Conservation (phyloP, 2,113 vertebrate species). For the Amblyornis subalaris region DNA sequence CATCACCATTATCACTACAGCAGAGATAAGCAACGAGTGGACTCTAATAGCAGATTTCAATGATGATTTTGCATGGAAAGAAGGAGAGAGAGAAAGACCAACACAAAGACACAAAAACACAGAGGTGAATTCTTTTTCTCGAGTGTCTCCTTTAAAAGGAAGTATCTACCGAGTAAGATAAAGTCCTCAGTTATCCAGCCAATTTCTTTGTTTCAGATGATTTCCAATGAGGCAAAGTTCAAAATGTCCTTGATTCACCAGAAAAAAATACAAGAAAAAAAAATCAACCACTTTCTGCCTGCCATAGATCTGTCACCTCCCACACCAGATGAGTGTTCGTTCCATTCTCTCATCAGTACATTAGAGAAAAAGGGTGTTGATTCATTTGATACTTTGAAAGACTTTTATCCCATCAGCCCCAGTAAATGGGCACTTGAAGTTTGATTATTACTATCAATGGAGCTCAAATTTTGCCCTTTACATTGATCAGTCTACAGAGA, state of each 20-base stretch:
- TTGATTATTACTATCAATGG: background rate
- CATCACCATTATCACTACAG: constrained; percentile 6
- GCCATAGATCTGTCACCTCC: background rate
- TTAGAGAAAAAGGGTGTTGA: background rate
- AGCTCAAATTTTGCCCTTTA: background rate
- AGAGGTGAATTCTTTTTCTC: constrained; percentile 58
- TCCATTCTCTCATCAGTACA: background rate
- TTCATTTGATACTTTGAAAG: background rate
- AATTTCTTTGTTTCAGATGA: background rate
- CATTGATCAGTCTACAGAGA: background rate
- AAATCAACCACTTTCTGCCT: background rate
- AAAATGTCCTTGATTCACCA: constrained; percentile 24
- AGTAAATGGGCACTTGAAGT: background rate
- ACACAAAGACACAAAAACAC: constrained; percentile 62
- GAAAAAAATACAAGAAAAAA: background rate
- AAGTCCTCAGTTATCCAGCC: background rate
- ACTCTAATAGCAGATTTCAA: constrained; percentile 58
- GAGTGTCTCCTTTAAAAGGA: constrained; percentile 45
- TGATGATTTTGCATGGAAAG: constrained; percentile 59
- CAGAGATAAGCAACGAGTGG: constrained; percentile 51
- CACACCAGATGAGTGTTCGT: background rate
- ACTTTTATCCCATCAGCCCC: background rate
- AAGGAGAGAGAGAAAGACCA: constrained; percentile 54
- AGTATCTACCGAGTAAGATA: background rate
- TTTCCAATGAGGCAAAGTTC: constrained; percentile 22